phyloP scores from a whole-genome alignment of 2,888 invertebrate species.

The Subacronicta megacephala region DNA sequence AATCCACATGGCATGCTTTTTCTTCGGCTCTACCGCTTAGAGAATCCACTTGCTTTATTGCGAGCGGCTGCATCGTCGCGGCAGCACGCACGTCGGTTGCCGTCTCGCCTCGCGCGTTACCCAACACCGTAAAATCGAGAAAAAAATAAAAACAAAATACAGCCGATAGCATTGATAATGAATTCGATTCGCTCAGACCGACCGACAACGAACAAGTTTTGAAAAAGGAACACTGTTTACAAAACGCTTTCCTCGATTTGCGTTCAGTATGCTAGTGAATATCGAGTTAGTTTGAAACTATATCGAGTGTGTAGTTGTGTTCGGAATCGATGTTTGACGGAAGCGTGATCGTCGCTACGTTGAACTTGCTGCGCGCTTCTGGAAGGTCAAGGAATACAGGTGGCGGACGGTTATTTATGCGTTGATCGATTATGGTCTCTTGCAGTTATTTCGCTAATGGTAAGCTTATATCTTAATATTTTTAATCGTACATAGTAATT shows the following conservation, averaged over 20 bases:
- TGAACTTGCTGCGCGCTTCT: conserved; percentile 68
- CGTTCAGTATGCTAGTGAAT: conserved; percentile 55
- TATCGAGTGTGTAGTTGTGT: conserved; percentile 60
- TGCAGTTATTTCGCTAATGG: conserved; percentile 52
- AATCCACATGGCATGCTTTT: conserved; percentile 57
- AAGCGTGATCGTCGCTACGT: conserved; percentile 62
- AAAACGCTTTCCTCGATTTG: conserved; percentile 57
- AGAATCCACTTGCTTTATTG: conserved; percentile 68
- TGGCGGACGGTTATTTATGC: conserved; percentile 50
- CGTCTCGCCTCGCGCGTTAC: conserved; percentile 54
- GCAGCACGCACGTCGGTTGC: conserved; percentile 72
- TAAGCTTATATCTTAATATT: conserved; percentile 61
- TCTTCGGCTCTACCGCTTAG: conserved; percentile 53
- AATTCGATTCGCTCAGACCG: conserved; percentile 53
- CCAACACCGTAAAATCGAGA: conserved; percentile 59
- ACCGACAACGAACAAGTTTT: conserved; percentile 60
- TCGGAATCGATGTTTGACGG: conserved; percentile 62
- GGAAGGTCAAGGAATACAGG: conserved; percentile 73
- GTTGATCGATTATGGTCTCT: conserved; percentile 55
- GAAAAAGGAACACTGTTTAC: conserved; percentile 72
- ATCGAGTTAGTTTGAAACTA: conserved; percentile 55
- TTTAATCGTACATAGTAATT: conserved; percentile 22
- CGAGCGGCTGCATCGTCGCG: conserved; percentile 75
- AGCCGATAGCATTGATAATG: conserved; percentile 48
- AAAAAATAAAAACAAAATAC: conserved; percentile 56